Conservation (phyloP, 2,888 invertebrate genomes). For the Xylota segnis region DNA sequence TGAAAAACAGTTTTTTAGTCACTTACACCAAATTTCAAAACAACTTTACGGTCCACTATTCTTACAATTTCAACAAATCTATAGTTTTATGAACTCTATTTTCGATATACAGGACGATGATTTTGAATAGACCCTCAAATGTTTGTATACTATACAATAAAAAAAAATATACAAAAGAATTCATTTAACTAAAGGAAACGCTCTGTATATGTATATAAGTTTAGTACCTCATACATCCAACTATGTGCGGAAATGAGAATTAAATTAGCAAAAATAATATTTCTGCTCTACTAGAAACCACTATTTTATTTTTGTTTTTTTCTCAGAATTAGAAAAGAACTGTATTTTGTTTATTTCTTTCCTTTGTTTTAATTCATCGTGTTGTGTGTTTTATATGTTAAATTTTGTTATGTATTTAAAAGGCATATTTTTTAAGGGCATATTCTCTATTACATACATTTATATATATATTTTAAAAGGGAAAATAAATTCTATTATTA, state of each 20-base stretch:
- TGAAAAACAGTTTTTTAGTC: too few relatives aligned
- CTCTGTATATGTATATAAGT: conserved; percentile 25
- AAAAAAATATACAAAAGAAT: conserved; percentile 56
- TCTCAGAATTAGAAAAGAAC: conserved; percentile 47
- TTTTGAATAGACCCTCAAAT: conserved; percentile 25
- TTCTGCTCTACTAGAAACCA: conserved; percentile 67
- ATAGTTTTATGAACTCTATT: too few relatives aligned
- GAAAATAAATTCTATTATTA: conserved; percentile 68
- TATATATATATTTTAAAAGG: conserved; percentile 66
- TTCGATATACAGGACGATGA: neutral
- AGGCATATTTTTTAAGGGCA: conserved; percentile 78
- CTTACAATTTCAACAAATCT: too few relatives aligned
- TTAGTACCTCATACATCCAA: conserved; percentile 29
- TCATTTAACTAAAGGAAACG: conserved; percentile 59
- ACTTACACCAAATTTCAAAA: too few relatives aligned
- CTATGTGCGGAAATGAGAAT: conserved; percentile 42
- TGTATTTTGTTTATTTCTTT: conserved; percentile 34
- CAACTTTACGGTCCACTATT: too few relatives aligned
- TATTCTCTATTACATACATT: conserved; percentile 74
- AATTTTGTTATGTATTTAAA: conserved; percentile 71
- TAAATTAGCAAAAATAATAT: conserved; percentile 39
- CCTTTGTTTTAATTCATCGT: conserved; percentile 59
- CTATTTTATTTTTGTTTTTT: conserved; percentile 38
- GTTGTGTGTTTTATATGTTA: conserved; percentile 31
- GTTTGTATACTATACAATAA: conserved; percentile 37